Evolutionary conservation across 2,797 vertebrate species (phyloP).

Genomic region (Tenualosa thibaudeaui): DNA sequence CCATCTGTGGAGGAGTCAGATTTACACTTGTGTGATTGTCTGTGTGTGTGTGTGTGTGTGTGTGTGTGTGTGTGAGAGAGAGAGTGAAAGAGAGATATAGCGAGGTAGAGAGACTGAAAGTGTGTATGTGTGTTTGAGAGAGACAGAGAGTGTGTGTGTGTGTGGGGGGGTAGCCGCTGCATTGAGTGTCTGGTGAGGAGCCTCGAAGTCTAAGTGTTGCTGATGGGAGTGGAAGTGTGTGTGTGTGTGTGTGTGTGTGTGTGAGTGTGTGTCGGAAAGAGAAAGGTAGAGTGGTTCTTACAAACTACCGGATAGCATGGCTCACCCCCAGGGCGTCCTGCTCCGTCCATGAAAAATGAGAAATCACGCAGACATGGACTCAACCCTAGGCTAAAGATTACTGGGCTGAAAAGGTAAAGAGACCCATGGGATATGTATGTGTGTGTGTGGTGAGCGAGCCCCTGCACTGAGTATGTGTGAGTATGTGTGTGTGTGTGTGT

Average conservation of each 20-base stretch:
- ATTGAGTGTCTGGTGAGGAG: background rate
- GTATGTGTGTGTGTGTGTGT: background rate
- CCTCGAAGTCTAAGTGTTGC: background rate
- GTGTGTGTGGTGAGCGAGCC: background rate
- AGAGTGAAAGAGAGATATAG: background rate
- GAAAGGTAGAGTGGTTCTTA: background rate
- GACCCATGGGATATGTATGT: background rate
- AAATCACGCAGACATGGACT: constrained; percentile 7
- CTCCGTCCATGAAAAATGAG: constrained; percentile 5
- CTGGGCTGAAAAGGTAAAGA: background rate
- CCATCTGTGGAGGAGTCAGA: background rate
- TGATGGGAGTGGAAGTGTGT: background rate
- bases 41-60: background rate
- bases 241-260: background rate
- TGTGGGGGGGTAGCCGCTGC: background rate
- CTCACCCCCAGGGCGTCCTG: background rate
- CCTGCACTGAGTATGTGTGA: background rate
- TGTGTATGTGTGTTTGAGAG: background rate
- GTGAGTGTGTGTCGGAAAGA: background rate
- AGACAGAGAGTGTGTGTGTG: no score
- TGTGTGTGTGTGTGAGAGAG: no score
- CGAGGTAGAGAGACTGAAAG: background rate
- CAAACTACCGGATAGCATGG: constrained; percentile 14
- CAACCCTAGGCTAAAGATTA: background rate
- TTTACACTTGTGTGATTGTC: background rate